phyloP scores from a whole-genome alignment of 2,113 vertebrate genomes.

The Thymallus thymallus region DNA sequence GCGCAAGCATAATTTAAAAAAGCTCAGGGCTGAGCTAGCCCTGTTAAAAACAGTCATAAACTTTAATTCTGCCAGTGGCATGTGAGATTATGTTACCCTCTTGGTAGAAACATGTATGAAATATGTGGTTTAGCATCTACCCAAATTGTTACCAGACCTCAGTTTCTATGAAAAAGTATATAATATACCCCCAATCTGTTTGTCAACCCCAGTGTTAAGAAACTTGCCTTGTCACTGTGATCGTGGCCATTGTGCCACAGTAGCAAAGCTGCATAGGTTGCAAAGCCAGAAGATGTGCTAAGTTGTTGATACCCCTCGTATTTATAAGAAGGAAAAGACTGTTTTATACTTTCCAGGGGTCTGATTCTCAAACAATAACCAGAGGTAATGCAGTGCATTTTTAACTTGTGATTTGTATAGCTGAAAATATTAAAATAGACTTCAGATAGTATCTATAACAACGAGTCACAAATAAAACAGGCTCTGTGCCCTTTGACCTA shows the following conservation, averaged over 20 bases:
- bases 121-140: constrained; percentile 85
- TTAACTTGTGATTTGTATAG: constrained; percentile 37
- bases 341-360: neutral
- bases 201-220: constrained; percentile 48
- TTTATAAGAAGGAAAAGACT: constrained; percentile 6
- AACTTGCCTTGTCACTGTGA: constrained; percentile 48
- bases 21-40: constrained; percentile 82
- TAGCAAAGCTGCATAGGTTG: neutral
- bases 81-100: constrained; percentile 82
- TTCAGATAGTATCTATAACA: no score
- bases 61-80: constrained; percentile 86
- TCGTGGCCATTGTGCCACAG: constrained; percentile 29
- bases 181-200: constrained; percentile 51
- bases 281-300: constrained; percentile 18
- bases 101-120: constrained; percentile 83
- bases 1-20: constrained; percentile 84
- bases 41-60: constrained; percentile 91
- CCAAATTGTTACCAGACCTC: constrained; percentile 63
- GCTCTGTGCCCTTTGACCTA: no score
- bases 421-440: no score
- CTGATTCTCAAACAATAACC: neutral
- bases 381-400: constrained; percentile 22
- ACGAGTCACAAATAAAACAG: no score
- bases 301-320: constrained; percentile 37
- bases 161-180: constrained; percentile 59